Evolutionary conservation across 23 tunicate species (phyloP).

Genomic region (Phallusia fumigata): DNA sequence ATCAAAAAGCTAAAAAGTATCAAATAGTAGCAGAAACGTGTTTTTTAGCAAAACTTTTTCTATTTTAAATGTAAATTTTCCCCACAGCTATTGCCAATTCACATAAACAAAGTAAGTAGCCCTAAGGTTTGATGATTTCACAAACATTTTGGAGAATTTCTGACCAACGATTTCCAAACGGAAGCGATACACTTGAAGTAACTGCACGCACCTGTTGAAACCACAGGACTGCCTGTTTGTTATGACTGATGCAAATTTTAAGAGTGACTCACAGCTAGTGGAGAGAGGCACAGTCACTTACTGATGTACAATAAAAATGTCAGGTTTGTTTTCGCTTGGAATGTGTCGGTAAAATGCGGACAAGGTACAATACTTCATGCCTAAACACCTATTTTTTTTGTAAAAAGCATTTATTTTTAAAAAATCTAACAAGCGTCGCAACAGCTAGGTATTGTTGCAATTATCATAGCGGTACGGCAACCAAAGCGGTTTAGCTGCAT

Average conservation of each 20-base stretch:
- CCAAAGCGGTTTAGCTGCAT: not conserved
- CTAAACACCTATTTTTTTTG: no score
- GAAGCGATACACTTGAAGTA: slow-evolving; percentile 11
- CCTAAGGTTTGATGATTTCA: no score
- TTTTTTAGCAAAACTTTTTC: no score
- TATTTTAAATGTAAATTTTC: no score
- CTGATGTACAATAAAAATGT: no score
- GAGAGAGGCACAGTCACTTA: not conserved
- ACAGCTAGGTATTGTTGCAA: not conserved
- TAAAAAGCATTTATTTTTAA: no score
- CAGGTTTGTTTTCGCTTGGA: no score
- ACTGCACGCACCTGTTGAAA: not conserved
- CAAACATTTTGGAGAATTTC: no score
- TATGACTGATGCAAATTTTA: not conserved
- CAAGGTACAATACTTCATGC: no score
- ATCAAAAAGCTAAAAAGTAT: no score
- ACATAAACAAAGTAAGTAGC: not conserved
- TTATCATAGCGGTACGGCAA: not conserved
- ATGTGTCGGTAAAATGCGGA: no score
- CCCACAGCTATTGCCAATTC: not conserved
- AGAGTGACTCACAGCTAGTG: not conserved
- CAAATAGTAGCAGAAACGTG: no score
- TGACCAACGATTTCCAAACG: not conserved
- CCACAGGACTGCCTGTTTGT: slow-evolving; percentile 2
- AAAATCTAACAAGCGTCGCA: not conserved